Evolutionary conservation across 2,797 vertebrate genomes (phyloP).

Genomic region (Manis crassicaudata): DNA sequence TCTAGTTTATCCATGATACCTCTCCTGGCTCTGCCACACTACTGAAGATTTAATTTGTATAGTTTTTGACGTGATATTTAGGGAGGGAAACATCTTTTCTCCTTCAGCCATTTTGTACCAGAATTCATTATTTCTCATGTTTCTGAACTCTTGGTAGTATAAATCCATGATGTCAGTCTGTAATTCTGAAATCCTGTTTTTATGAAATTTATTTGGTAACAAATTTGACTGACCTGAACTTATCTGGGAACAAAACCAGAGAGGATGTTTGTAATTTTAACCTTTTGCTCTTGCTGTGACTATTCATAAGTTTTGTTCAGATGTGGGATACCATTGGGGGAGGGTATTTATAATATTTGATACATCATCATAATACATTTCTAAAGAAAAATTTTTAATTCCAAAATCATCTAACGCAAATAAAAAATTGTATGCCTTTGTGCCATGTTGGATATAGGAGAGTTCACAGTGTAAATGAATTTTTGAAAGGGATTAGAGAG

Average conservation of each 20-base stretch:
- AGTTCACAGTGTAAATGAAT: not conserved
- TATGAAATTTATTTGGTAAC: constrained; percentile 7
- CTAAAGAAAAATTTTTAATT: constrained; percentile 37
- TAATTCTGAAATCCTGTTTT: not conserved
- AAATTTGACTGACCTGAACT: constrained; percentile 22
- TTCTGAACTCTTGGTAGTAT: not conserved
- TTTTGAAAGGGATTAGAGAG: not conserved
- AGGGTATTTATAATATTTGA: not conserved
- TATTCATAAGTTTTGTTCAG: not conserved
- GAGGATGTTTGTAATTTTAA: not conserved
- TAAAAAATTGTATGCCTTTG: not conserved
- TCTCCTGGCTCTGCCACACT: not conserved
- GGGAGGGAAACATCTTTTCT: not conserved
- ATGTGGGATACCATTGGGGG: not conserved
- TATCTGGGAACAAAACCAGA: not conserved
- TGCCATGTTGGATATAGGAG: not conserved
- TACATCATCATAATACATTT: not conserved
- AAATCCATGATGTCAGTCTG: not conserved
- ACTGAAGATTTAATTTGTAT: not conserved
- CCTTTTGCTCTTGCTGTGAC: not conserved
- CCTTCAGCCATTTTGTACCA: not conserved
- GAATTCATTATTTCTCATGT: constrained; percentile 35
- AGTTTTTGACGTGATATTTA: not conserved
- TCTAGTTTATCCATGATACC: not conserved
- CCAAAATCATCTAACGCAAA: not conserved